These are phyloP conservation scores for Urosaurus nigricauda DNA, from an alignment of 2,797 vertebrate genomes.

Conservation along the genomic window DNA sequence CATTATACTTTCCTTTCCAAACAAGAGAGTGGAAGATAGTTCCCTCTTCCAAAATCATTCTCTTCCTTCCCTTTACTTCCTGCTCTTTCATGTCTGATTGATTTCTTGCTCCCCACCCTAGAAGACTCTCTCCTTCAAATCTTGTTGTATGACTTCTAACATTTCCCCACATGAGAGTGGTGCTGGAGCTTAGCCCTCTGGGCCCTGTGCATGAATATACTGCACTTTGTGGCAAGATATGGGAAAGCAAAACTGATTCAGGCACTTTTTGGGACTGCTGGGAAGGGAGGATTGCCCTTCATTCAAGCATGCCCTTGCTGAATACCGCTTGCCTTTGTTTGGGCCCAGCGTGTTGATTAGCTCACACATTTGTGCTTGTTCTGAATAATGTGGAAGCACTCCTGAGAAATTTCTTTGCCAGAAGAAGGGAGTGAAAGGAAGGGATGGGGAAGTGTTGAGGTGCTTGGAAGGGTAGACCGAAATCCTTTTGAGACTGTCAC, in stretches of 20 bases:
- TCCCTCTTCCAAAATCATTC: background rate
- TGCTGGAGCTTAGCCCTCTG: conserved; percentile 2
- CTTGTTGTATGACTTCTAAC: background rate
- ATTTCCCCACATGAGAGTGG: conserved; percentile 29
- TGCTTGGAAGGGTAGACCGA: conserved; percentile 15
- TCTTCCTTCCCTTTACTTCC: conserved; percentile 19
- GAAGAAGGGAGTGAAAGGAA: conserved; percentile 2
- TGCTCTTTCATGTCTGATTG: background rate
- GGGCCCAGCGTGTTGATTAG: conserved; percentile 43
- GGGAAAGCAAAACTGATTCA: conserved; percentile 37
- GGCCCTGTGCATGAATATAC: conserved; percentile 41
- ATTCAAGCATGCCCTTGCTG: conserved; percentile 55
- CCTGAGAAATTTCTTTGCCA: conserved; percentile 51
- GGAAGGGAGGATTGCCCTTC: conserved; percentile 36
- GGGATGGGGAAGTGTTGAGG: conserved; percentile 45
- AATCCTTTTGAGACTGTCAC: conserved; percentile 7
- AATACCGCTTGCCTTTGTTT: conserved; percentile 51
- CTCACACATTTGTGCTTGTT: conserved; percentile 71
- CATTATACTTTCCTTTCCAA: conserved; percentile 33
- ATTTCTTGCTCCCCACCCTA: background rate
- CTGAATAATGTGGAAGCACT: conserved; percentile 56
- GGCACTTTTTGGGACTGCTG: conserved; percentile 40
- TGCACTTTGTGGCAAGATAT: background rate
- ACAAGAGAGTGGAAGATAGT: conserved; percentile 17
- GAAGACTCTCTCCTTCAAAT: background rate